phyloP scores from a whole-genome alignment of 2,797 vertebrate genomes.

The Chromobotia macracanthus region DNA sequence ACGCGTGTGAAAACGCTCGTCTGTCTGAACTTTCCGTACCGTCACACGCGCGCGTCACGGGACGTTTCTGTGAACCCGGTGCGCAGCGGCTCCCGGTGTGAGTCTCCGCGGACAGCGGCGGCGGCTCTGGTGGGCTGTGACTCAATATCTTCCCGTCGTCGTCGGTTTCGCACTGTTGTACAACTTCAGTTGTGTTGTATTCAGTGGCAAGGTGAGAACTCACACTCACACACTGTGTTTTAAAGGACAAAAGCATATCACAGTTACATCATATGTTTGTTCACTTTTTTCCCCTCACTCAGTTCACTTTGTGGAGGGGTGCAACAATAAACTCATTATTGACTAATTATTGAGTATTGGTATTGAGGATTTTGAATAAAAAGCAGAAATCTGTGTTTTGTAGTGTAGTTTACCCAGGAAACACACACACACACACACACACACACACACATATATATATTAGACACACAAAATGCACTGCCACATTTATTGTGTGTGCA shows the following conservation, averaged over 20 bases:
- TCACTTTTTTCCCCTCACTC: too few species aligned
- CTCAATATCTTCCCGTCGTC: slow-evolving; percentile 19
- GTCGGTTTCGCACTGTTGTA: not conserved
- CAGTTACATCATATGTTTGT: too few species aligned
- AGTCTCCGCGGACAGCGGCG: slow-evolving; percentile 1
- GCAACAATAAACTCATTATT: too few species aligned
- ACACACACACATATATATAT: too few species aligned
- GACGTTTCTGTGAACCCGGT: not conserved
- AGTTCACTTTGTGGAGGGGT: too few species aligned
- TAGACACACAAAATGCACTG: not conserved
- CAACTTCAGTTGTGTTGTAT: slow-evolving; percentile 1
- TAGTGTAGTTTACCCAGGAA: slow-evolving; percentile 5
- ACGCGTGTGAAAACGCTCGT: not conserved
- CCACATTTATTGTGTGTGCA: slow-evolving; percentile 42
- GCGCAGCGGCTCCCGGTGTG: slow-evolving; percentile 7
- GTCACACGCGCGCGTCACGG: not conserved
- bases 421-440: too few species aligned
- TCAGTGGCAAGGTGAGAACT: too few species aligned
- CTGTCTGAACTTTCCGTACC: not conserved
- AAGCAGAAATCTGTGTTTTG: too few species aligned
- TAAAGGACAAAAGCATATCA: too few species aligned
- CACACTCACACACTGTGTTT: too few species aligned
- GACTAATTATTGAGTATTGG: too few species aligned
- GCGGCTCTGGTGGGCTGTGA: slow-evolving; percentile 18
- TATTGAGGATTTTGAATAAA: too few species aligned